Evolutionary conservation across 2,797 vertebrate genomes (phyloP).

Genomic region (Hemibagrus guttatus): DNA sequence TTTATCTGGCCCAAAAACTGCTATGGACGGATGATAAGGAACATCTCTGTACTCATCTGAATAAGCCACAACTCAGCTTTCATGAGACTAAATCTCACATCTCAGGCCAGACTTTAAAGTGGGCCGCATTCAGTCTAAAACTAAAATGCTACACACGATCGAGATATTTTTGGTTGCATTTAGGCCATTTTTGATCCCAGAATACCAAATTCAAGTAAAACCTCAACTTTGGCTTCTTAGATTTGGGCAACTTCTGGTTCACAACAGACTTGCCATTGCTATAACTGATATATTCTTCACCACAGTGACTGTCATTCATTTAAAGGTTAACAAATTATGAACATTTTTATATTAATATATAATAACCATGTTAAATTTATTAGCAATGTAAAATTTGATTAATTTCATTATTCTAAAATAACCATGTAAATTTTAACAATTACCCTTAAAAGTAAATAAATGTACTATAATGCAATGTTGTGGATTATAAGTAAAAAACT

Average conservation of each 20-base stretch:
- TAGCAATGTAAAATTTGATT: no score
- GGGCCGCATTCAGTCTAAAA: not conserved
- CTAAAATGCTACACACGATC: not conserved
- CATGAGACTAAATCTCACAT: not conserved
- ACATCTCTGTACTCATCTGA: not conserved
- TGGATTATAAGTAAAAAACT: not conserved
- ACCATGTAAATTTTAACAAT: not conserved
- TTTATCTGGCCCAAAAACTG: not conserved
- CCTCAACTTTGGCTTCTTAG: not conserved
- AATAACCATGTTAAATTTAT: no score
- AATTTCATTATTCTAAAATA: no score
- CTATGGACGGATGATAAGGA: not conserved
- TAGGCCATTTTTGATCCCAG: not conserved
- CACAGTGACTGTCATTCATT: not conserved
- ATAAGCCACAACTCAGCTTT: not conserved
- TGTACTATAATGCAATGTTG: not conserved
- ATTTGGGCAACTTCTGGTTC: not conserved
- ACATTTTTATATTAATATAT: no score
- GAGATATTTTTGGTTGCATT: not conserved
- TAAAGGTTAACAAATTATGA: no score
- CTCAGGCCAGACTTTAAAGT: conserved; percentile 6
- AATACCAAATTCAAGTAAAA: not conserved
- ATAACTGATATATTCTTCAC: not conserved
- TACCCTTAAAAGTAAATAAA: not conserved
- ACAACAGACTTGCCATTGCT: not conserved